phyloP scores from a whole-genome alignment of 2,113 vertebrate genomes.

The Chaenogobius annularis region DNA sequence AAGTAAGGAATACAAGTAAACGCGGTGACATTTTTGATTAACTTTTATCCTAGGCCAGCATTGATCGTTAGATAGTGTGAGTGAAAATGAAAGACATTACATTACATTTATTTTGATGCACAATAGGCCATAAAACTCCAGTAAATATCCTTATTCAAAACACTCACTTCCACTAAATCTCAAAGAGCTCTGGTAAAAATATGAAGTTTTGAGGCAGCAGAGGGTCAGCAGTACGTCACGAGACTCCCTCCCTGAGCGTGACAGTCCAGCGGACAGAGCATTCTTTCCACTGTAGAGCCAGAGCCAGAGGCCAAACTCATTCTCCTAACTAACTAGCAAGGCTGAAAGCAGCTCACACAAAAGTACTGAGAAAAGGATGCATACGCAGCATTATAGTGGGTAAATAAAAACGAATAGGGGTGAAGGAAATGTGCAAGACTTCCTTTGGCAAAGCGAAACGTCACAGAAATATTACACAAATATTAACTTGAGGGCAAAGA shows the following conservation, averaged over 20 bases:
- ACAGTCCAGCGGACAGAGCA: slow-evolving; percentile 49
- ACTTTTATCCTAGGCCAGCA: too few relatives aligned
- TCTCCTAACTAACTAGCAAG: slow-evolving; percentile 33
- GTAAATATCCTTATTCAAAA: not conserved
- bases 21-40: not conserved
- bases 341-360: not conserved
- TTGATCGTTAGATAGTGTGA: too few relatives aligned
- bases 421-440: too few relatives aligned
- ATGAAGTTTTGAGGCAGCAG: slow-evolving; percentile 10
- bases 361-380: not conserved
- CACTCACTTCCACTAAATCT: not conserved
- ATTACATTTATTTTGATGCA: too few relatives aligned
- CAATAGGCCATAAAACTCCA: not conserved
- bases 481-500: too few relatives aligned
- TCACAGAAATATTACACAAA: too few relatives aligned
- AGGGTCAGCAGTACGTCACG: slow-evolving; percentile 50
- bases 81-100: too few relatives aligned
- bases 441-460: too few relatives aligned
- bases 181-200: not conserved
- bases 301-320: slow-evolving; percentile 39
- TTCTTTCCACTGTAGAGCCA: slow-evolving; percentile 61
- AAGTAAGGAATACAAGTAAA: not conserved
- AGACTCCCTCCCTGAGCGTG: slow-evolving; percentile 62
- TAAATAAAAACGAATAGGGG: too few relatives aligned
- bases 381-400: too few relatives aligned